These are phyloP conservation scores for Oryzias javanicus DNA, from an alignment of 2,113 vertebrate species.

Conservation along the genomic window DNA sequence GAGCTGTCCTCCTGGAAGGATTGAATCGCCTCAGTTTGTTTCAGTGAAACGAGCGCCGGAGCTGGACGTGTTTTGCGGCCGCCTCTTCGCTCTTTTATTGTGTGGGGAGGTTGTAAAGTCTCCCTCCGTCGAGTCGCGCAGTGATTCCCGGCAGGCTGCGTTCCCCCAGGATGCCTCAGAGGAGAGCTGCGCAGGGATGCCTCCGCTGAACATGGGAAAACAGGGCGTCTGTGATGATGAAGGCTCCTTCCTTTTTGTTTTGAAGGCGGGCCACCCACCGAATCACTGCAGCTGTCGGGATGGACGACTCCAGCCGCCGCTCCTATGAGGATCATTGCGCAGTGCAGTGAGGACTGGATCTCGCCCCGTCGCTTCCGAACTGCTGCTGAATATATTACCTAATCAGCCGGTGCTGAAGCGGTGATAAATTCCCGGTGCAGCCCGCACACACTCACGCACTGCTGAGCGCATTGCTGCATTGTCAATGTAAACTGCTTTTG, in stretches of 20 bases:
- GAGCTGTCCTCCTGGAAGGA: slow-evolving; percentile 29
- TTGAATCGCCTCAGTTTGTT: slow-evolving; percentile 60
- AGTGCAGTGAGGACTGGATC: slow-evolving; percentile 70
- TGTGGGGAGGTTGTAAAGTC: neutral
- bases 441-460: slow-evolving; percentile 4
- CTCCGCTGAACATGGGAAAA: slow-evolving; percentile 44
- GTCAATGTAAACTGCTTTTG: slow-evolving; percentile 53
- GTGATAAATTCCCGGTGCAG: slow-evolving; percentile 12
- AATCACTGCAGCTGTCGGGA: slow-evolving; percentile 26
- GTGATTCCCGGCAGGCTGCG: slow-evolving; percentile 7
- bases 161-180: slow-evolving; percentile 39
- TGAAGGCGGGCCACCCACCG: slow-evolving; percentile 47
- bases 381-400: slow-evolving; percentile 49
- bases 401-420: slow-evolving; percentile 33
- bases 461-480: slow-evolving; percentile 18
- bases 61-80: slow-evolving; percentile 7
- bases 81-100: neutral
- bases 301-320: slow-evolving; percentile 25
- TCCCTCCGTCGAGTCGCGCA: slow-evolving; percentile 23
- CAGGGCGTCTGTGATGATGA: slow-evolving; percentile 60
- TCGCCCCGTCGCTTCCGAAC: slow-evolving; percentile 52
- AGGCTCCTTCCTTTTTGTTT: slow-evolving; percentile 46
- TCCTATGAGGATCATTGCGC: slow-evolving; percentile 69
- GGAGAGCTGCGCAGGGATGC: slow-evolving; percentile 58
- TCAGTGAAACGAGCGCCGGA: slow-evolving; percentile 54